phyloP scores from a whole-genome alignment of 2,797 vertebrate genomes.

The Micromesistius poutassou region DNA sequence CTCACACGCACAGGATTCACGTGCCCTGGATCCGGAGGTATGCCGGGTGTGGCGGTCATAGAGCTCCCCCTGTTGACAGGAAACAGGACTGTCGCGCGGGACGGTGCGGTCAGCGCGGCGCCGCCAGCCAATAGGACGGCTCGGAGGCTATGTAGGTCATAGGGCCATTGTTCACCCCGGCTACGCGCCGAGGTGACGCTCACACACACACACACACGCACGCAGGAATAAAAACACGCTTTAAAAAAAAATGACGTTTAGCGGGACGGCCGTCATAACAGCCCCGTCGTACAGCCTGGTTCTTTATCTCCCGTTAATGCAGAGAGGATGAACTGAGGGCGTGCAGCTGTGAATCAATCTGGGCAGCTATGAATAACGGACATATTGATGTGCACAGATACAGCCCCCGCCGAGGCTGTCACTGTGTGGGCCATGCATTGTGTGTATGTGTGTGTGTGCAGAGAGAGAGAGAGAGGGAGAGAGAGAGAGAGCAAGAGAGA shows the following conservation, averaged over 20 bases:
- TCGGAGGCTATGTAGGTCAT: constrained; percentile 64
- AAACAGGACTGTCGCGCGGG: constrained; percentile 68
- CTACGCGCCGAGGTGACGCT: constrained; percentile 42
- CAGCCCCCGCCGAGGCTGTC: constrained; percentile 36
- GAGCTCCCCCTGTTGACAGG: constrained; percentile 94
- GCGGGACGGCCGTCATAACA: not conserved
- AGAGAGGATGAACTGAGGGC: not conserved
- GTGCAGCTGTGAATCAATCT: not conserved
- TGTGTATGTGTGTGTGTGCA: constrained; percentile 16
- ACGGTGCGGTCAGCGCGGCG: constrained; percentile 40
- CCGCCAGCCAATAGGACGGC: constrained; percentile 58
- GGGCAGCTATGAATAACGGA: not conserved
- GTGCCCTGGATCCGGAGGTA: constrained; percentile 47
- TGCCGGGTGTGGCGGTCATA: constrained; percentile 76
- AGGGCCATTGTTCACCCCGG: constrained; percentile 59
- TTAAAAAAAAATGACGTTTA: not conserved
- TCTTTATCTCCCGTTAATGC: not conserved
- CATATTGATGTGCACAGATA: constrained; percentile 25
- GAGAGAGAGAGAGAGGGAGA: constrained; percentile 47
- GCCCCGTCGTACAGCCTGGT: not conserved
- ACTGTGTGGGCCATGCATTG: constrained; percentile 31
- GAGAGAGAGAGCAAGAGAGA: constrained; percentile 39
- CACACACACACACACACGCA: constrained; percentile 18
- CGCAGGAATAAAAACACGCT: constrained; percentile 1
- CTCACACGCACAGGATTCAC: constrained; percentile 28